Conservation (phyloP, 1,140 invertebrate species). For the Temnothorax nylanderi region DNA sequence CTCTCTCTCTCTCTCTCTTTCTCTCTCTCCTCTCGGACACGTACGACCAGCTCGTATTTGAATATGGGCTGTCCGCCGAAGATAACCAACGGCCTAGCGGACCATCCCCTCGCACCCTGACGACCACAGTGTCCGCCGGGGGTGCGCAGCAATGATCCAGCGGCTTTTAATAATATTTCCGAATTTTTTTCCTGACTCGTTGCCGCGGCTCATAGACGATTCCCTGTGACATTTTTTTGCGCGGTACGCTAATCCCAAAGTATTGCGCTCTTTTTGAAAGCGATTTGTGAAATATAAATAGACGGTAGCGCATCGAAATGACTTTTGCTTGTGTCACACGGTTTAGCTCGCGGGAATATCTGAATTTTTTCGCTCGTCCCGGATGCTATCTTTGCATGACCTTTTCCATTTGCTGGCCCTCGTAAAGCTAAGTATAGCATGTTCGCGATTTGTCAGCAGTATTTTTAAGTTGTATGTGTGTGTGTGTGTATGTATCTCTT, state of each 20-base stretch:
- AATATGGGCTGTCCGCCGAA: slow-evolving; percentile 71
- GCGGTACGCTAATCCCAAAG: slow-evolving; percentile 76
- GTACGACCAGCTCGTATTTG: slow-evolving; percentile 61
- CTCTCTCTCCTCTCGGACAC: slow-evolving; percentile 13
- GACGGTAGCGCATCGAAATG: slow-evolving; percentile 75
- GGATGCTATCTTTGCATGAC: slow-evolving; percentile 24
- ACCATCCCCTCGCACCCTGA: slow-evolving; percentile 55
- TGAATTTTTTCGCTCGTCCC: slow-evolving; percentile 49
- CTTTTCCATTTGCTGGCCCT: slow-evolving; percentile 36
- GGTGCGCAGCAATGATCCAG: slow-evolving; percentile 58
- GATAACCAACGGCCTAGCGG: slow-evolving; percentile 71
- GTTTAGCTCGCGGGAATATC: slow-evolving; percentile 46
- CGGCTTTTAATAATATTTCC: slow-evolving; percentile 79
- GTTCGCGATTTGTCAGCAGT: neutral
- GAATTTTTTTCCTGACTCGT: slow-evolving; percentile 69
- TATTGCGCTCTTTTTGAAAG: slow-evolving; percentile 80
- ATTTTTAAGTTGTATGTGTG: neutral
- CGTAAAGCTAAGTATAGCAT: slow-evolving; percentile 26
- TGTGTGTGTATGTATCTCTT: neutral
- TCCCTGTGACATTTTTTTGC: slow-evolving; percentile 73
- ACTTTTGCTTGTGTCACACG: slow-evolving; percentile 72
- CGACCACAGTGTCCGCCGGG: neutral
- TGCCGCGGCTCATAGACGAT: slow-evolving; percentile 69
- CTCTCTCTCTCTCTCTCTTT: neutral
- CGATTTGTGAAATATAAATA: slow-evolving; percentile 81